Conservation (phyloP, 64 coral and sea anemone genomes). For the Hydrozoanthus tunicans region DNA sequence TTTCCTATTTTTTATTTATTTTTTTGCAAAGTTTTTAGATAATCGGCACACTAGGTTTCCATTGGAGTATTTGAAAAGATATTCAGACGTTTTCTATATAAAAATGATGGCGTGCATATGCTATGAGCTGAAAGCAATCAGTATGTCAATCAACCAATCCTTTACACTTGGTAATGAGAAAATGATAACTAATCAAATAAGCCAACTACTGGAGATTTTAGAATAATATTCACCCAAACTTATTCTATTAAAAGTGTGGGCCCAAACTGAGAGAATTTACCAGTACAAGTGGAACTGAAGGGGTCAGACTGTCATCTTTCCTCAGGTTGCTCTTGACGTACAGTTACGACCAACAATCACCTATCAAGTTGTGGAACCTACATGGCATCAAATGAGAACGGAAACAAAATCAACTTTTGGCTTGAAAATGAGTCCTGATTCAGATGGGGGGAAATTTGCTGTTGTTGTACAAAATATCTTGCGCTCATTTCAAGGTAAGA, state of each 20-base stretch:
- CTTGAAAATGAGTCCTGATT: conserved; percentile 49
- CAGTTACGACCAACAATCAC: conserved; percentile 27
- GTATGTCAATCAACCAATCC: too few relatives aligned
- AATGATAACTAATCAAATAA: too few relatives aligned
- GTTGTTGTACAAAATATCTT: conserved; percentile 45
- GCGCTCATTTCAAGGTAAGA: conserved; percentile 40
- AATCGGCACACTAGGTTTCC: too few relatives aligned
- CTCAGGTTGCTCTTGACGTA: conserved; percentile 19
- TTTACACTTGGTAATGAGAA: too few relatives aligned
- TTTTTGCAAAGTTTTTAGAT: too few relatives aligned
- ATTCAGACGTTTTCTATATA: too few relatives aligned
- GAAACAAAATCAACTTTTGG: conserved; percentile 55
- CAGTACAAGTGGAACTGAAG: background rate
- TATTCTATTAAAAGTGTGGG: background rate
- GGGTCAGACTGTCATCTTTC: background rate
- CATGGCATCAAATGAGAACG: conserved; percentile 37
- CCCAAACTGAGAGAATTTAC: background rate
- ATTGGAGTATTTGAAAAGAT: too few relatives aligned
- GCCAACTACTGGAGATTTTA: too few relatives aligned
- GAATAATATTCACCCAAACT: too few relatives aligned
- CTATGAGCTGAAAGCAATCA: too few relatives aligned
- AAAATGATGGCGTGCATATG: too few relatives aligned
- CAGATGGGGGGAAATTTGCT: conserved; percentile 52
- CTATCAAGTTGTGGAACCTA: conserved; percentile 31
- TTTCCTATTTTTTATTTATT: too few relatives aligned